phyloP scores from a whole-genome alignment of 1,140 invertebrate genomes.

The Cydia strobilella region DNA sequence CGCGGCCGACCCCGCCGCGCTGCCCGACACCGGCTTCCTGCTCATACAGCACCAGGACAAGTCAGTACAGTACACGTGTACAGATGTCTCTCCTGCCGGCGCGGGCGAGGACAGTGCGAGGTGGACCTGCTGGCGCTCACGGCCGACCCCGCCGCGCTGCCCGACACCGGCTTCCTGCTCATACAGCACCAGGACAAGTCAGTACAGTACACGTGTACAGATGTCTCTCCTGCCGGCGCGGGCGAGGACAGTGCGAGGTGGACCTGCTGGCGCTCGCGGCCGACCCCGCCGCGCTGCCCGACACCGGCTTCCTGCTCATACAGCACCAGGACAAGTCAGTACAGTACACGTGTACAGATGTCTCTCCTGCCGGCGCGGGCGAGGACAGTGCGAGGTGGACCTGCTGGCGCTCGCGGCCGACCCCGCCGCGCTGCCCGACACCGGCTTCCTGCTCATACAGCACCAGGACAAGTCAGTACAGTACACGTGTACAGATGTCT shows the following conservation, averaged over 20 bases:
- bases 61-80: constrained; percentile 47
- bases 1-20: constrained; percentile 87
- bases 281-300: constrained; percentile 86
- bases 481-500: constrained; percentile 83
- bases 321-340: constrained; percentile 89
- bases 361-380: constrained; percentile 91
- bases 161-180: constrained; percentile 92
- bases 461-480: constrained; percentile 85
- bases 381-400: constrained; percentile 95
- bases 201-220: not conserved
- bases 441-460: constrained; percentile 96
- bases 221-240: constrained; percentile 92
- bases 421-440: constrained; percentile 85
- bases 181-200: constrained; percentile 93
- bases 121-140: constrained; percentile 94
- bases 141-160: constrained; percentile 87
- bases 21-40: constrained; percentile 91
- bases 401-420: constrained; percentile 93
- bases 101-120: constrained; percentile 93
- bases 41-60: constrained; percentile 95
- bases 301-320: constrained; percentile 94
- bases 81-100: constrained; percentile 92
- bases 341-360: constrained; percentile 75
- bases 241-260: constrained; percentile 93
- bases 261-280: constrained; percentile 94